These are phyloP conservation scores for Plagodis pulveraria DNA, from an alignment of 2,888 invertebrate species.

Conservation along the genomic window DNA sequence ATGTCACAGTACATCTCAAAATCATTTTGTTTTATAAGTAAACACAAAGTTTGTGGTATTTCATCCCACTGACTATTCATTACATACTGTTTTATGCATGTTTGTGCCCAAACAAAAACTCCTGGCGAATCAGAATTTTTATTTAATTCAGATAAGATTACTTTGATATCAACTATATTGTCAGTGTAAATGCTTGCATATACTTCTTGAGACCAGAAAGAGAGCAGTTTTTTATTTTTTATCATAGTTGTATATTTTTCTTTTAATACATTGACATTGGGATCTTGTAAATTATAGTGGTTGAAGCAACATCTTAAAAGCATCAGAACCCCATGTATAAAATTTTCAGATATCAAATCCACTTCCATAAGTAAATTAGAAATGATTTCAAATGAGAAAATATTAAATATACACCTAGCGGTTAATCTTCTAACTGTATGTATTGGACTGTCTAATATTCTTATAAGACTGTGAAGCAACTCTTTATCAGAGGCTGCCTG, in stretches of 20 bases:
- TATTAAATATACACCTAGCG: constrained; percentile 72
- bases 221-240: constrained; percentile 41
- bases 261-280: constrained; percentile 36
- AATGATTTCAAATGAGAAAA: constrained; percentile 58
- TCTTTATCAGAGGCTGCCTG: constrained; percentile 42
- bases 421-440: constrained; percentile 72
- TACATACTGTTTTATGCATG: constrained; percentile 51
- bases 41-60: constrained; percentile 49
- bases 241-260: constrained; percentile 44
- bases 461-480: constrained; percentile 55
- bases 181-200: constrained; percentile 51
- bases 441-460: constrained; percentile 72
- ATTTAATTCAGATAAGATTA: constrained; percentile 49
- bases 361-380: constrained; percentile 43
- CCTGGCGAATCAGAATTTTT: constrained; percentile 53
- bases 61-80: constrained; percentile 48
- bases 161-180: constrained; percentile 39
- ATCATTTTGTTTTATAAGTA: constrained; percentile 51
- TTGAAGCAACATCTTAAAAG: constrained; percentile 55
- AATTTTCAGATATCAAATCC: constrained; percentile 58
- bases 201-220: constrained; percentile 59
- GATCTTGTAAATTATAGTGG: constrained; percentile 41
- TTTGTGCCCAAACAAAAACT: constrained; percentile 60
- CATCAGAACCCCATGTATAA: constrained; percentile 67
- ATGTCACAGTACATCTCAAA: constrained; percentile 57